Evolutionary conservation across 2,113 vertebrate species (phyloP).

Genomic region (Laterallus jamaicensis): DNA sequence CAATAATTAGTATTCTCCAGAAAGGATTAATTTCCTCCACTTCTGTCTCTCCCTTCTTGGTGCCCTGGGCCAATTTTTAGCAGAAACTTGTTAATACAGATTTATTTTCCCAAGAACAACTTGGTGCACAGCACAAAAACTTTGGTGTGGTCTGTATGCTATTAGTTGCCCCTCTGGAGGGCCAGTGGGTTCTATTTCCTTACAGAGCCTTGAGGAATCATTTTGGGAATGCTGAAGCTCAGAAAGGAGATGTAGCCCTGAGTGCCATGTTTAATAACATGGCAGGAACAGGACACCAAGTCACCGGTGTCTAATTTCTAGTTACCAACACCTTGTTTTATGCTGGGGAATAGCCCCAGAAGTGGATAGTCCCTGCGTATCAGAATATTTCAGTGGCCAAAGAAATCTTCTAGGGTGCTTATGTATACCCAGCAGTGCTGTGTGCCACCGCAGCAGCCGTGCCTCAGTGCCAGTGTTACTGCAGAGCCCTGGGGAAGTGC

Average conservation of each 20-base stretch:
- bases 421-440: not conserved
- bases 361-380: not conserved
- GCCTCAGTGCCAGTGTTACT: not conserved
- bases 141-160: not conserved
- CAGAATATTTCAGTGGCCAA: not conserved
- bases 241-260: not conserved
- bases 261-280: not conserved
- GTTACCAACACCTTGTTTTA: not conserved
- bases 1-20: conserved; percentile 3
- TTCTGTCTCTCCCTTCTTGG: not conserved
- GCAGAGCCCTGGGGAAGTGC: not conserved
- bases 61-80: not conserved
- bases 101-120: not conserved
- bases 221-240: not conserved
- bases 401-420: not conserved
- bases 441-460: not conserved
- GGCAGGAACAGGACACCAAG: not conserved
- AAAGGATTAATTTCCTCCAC: not conserved
- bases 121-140: not conserved
- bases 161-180: not conserved
- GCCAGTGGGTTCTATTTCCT: not conserved
- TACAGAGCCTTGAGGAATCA: not conserved
- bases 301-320: not conserved
- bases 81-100: not conserved
- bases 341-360: not conserved